Evolutionary conservation across 2,797 vertebrate genomes (phyloP), one percentile per base, ranked within the genome.

Genomic region (Parauchenoglanis punctatus): DNA sequence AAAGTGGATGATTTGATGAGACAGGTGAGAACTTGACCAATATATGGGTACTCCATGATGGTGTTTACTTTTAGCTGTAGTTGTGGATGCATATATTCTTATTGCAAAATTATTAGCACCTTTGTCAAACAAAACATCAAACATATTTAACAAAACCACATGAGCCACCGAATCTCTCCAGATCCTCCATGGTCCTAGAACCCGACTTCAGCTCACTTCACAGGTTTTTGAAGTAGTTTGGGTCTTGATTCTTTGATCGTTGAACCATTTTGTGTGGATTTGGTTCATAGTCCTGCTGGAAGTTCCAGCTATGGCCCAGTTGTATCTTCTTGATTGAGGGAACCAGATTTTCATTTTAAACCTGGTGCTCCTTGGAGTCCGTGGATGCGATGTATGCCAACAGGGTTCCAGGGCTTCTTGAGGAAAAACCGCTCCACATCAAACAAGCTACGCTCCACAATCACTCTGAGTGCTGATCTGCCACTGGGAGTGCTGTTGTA

Each of bases 1-100:
- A 73, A 95, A 89, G 83, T 92, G 12, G 89, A 92, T 31, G 89
- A 89, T 20, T 81, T 91, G n/a, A 54, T 88, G 35, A 88, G 35
- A 85, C 90, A 88, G 90, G 92, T 93, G 15, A 72, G 63, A 77
- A 67, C 28, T n/a, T 81, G 54, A 78, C 3, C 49, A 49, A 49
- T 23, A 2, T n/a, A 7, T 4, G 15, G 20, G 5, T 46, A 73
- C 70, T 13, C 23, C 0, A 49, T 17, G 3, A 52, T 12, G 11
- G 40, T n/a, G 20, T 73, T 31, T 40, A 40, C 17, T 3, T 70
- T 4, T 3, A 1, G 17, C 7, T 76, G 12, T 76, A 0, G 6
- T 49, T 49, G 6, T 28, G 35, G 12, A 76, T 2, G 12, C 6
- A 7, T 52, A 46, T 15, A 76, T 52, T 17, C 5, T 0, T 0